phyloP scores from a whole-genome alignment of 2,888 invertebrate genomes.

The Agonopterix arenella region DNA sequence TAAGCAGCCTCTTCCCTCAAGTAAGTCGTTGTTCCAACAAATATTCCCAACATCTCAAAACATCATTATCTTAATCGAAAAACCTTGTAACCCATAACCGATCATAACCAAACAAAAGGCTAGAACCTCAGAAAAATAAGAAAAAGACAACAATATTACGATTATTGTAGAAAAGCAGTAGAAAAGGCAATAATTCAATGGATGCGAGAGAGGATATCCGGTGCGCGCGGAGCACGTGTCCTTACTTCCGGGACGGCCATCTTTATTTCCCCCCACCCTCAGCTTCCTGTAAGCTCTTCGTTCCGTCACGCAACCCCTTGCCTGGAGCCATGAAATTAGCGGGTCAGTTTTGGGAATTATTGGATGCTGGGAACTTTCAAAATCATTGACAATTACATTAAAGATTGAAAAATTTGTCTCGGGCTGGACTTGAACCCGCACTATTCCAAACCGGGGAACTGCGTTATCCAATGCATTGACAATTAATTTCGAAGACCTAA shows the following conservation, averaged over 20 bases:
- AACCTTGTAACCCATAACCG: slow-evolving; percentile 13
- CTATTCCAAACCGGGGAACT: no score
- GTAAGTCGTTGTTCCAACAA: no score
- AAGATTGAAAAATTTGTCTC: no score
- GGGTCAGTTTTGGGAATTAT: background rate
- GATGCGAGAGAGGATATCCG: slow-evolving; percentile 64
- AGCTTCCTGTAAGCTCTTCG: slow-evolving; percentile 52
- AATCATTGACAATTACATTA: no score
- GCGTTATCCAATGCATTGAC: no score
- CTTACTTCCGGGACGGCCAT: slow-evolving; percentile 66
- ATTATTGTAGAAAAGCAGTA: slow-evolving; percentile 43
- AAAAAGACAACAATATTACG: slow-evolving; percentile 12
- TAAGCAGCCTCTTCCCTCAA: no score
- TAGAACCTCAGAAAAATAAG: slow-evolving; percentile 5
- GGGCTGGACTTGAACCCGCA: no score
- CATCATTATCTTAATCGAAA: slow-evolving; percentile 14
- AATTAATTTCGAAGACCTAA: no score
- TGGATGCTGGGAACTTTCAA: no score
- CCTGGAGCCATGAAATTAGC: slow-evolving; percentile 31
- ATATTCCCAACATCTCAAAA: background rate
- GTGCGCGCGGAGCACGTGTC: slow-evolving; percentile 70
- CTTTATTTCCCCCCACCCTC: slow-evolving; percentile 51
- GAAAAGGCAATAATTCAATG: slow-evolving; percentile 66
- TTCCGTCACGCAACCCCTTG: slow-evolving; percentile 66
- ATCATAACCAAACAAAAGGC: slow-evolving; percentile 11